Conservation (phyloP, 2,113 vertebrate genomes). For the Plecotus auritus region DNA sequence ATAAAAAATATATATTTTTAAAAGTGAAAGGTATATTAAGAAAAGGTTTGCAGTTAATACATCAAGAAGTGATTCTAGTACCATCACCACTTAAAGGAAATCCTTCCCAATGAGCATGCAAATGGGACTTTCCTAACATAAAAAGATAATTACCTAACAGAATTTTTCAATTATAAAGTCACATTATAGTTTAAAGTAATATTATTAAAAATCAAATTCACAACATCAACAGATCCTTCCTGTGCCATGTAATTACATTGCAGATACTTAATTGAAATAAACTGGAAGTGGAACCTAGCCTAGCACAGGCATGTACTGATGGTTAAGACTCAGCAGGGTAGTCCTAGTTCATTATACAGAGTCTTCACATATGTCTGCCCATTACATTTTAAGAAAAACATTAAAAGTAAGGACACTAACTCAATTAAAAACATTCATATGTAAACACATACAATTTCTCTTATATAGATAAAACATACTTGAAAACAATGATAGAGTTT, state of each 20-base stretch:
- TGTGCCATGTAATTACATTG: constrained; percentile 84
- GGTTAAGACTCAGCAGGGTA: constrained; percentile 77
- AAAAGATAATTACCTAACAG: constrained; percentile 62
- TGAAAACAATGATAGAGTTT: neutral
- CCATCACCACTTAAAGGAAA: constrained; percentile 23
- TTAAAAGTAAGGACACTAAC: constrained; percentile 24
- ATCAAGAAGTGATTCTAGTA: neutral
- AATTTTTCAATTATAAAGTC: constrained; percentile 69
- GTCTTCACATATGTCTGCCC: constrained; percentile 67
- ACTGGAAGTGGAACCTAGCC: constrained; percentile 77
- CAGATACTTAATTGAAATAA: constrained; percentile 83
- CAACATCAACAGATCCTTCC: constrained; percentile 81
- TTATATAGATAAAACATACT: neutral
- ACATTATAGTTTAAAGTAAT: constrained; percentile 67
- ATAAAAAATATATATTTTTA: no score
- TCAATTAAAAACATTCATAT: constrained; percentile 22
- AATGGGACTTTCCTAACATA: constrained; percentile 37
- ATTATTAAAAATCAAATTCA: constrained; percentile 82
- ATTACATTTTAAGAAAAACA: constrained; percentile 64
- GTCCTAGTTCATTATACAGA: constrained; percentile 77
- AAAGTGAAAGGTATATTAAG: neutral
- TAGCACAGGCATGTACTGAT: constrained; percentile 83
- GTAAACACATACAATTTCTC: neutral
- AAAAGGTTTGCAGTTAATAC: neutral
- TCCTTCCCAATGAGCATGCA: constrained; percentile 21